A percentile compares a stretch with the other conserved stretches of the same genome.
Conservation (phyloP, 2,797 vertebrate species). For the Pagetopsis macropterus region DNA sequence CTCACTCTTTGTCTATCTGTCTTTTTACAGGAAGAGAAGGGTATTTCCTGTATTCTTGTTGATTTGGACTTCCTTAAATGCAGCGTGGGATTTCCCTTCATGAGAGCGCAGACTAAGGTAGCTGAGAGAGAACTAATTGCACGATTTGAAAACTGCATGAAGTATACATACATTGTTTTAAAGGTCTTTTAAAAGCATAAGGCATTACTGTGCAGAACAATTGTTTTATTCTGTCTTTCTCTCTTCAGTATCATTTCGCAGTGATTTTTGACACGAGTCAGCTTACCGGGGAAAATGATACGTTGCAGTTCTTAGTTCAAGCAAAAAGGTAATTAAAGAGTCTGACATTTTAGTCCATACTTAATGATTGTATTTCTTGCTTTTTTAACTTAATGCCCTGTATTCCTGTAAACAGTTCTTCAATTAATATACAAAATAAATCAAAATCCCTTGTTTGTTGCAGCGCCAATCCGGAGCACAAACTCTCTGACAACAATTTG, state of each 20-base stretch:
- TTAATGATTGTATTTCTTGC: background rate
- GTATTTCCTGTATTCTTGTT: constrained; percentile 94
- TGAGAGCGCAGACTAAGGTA: constrained; percentile 97
- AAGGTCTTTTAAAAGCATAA: background rate
- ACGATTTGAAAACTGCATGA: constrained; percentile 9
- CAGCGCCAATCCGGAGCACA: constrained; percentile 93
- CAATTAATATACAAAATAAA: background rate
- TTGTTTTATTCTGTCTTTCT: constrained; percentile 39
- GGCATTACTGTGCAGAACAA: background rate
- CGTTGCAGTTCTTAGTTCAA: constrained; percentile 89
- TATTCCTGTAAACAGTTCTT: background rate
- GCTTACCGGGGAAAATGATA: constrained; percentile 92
- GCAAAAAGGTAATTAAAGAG: constrained; percentile 88
- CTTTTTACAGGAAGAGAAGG: constrained; percentile 92
- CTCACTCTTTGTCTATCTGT: constrained; percentile 68
- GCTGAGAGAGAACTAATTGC: constrained; percentile 4
- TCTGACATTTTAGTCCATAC: background rate
- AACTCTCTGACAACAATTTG: constrained; percentile 90
- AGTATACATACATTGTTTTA: background rate
- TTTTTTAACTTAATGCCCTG: too few species aligned
- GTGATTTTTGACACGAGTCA: constrained; percentile 96
- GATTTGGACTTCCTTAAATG: constrained; percentile 95
- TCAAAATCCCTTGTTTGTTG: constrained; percentile 15
- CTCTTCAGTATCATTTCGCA: constrained; percentile 91
- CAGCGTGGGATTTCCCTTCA: constrained; percentile 98